Base-by-base conservation (phyloP, 2,888 invertebrate species). In the Hermaeophaga mercurialis region DNA sequence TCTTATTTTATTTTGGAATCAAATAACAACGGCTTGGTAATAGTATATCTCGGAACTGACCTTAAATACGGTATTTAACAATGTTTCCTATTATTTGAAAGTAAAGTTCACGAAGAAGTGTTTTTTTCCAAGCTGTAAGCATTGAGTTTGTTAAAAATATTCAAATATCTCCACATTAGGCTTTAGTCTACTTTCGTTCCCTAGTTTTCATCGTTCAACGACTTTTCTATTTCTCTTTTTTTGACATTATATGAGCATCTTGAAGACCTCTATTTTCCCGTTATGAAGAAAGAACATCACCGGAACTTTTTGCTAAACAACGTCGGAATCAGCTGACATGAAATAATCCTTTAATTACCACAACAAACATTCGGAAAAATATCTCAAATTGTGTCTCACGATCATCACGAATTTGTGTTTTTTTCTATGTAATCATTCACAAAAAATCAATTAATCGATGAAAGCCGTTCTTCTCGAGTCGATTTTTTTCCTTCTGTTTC, bases 371-470 rank as follows among this genome's bases (percentile, higher is more conserved):
- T 44, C 38, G 17, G 50, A 54, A 58, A 57, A 53, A 53, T 57
- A 36, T 57, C 47, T 58, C 31, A 56, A 56, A 56, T 44, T 56
- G 45, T 44, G 28, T 26, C 34, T 49, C 58, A 58, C 58, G 58
- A 58, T 43, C 45, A 49, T 54, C 58, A 58, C 58, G 58, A 58
- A 58, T 50, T 18, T 31, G 14, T 31, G 50, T 31, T 50, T 45
- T 58, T 58, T 54, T 58, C 44, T 54, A 46, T 36, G 34, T 18
- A 41, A 36, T 28, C 19, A 38, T 46, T 44, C 45, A 46, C 46
- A 41, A 58, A 53, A 58, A 58, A 58, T 54, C 50, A 58, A 58
- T 58, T 58, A 58, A 54, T 49, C 58, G 54, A 58, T 49, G 58
- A 58, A 54, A 58, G 58, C 46, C 26, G 52, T 33, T 44, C 50